Conservation (phyloP, 2,888 invertebrate species). For the Candidula unifasciata region DNA sequence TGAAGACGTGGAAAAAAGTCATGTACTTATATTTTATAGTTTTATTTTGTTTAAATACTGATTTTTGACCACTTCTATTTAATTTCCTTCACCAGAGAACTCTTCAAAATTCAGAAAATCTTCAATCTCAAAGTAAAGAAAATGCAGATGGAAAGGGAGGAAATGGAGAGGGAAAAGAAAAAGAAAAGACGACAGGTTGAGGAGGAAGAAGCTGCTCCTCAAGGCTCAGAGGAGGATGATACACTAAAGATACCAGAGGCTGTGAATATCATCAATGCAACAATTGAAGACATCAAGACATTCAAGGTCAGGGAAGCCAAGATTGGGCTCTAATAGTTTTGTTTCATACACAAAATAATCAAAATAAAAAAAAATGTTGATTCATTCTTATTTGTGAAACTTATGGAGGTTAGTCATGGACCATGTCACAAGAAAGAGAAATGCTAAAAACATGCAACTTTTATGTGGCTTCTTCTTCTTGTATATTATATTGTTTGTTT, state of each 20-base stretch:
- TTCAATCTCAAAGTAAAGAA: slow-evolving; percentile 77
- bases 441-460: too few relatives aligned
- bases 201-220: slow-evolving; percentile 79
- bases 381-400: too few relatives aligned
- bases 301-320: slow-evolving; percentile 80
- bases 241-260: slow-evolving; percentile 80
- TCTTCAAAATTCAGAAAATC: slow-evolving; percentile 87
- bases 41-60: not conserved
- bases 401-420: too few relatives aligned
- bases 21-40: too few relatives aligned
- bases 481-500: too few relatives aligned
- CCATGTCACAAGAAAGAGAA: too few relatives aligned
- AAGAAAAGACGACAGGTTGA: slow-evolving; percentile 81
- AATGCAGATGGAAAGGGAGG: slow-evolving; percentile 75
- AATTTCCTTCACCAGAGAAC: slow-evolving; percentile 81
- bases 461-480: too few relatives aligned
- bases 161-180: slow-evolving; percentile 74
- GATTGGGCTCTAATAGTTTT: not conserved
- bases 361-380: too few relatives aligned
- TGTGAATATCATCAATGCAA: slow-evolving; percentile 72
- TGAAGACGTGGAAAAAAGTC: too few relatives aligned
- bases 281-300: slow-evolving; percentile 79
- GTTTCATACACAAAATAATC: too few relatives aligned
- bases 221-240: slow-evolving; percentile 78
- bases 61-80: not conserved